phyloP scores from a whole-genome alignment of 1,140 invertebrate genomes.

The Sogatella furcifera region DNA sequence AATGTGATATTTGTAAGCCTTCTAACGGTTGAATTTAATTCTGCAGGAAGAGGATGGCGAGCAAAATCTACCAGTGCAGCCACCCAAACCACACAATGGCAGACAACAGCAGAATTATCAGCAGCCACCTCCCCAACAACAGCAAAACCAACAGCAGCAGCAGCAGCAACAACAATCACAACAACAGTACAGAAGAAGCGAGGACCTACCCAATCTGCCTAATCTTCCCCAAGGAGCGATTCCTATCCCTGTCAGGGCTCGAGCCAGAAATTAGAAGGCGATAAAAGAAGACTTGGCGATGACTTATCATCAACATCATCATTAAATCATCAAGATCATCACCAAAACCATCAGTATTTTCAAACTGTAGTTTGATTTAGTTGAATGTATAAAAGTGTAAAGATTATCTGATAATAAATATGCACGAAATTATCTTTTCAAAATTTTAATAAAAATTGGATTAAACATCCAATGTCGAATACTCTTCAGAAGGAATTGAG shows the following conservation, averaged over 20 bases:
- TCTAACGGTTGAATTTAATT: not conserved
- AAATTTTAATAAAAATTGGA: too few relatives aligned
- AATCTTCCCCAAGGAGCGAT: slow-evolving; percentile 19
- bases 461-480: too few relatives aligned
- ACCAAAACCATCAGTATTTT: too few relatives aligned
- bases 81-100: not conserved
- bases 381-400: too few relatives aligned
- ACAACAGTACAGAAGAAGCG: slow-evolving; percentile 11
- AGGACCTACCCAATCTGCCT: not conserved
- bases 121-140: slow-evolving; percentile 13
- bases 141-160: slow-evolving; percentile 13
- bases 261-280: not conserved
- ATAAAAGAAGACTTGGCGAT: not conserved
- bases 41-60: slow-evolving; percentile 8
- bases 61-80: slow-evolving; percentile 13
- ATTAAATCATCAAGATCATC: too few relatives aligned
- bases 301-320: too few relatives aligned
- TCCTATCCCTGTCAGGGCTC: slow-evolving; percentile 9
- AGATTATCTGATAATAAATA: too few relatives aligned
- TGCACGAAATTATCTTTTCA: too few relatives aligned
- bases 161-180: slow-evolving; percentile 14
- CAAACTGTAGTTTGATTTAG: too few relatives aligned
- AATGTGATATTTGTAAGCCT: too few relatives aligned
- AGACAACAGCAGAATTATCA: slow-evolving; percentile 5
- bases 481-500: too few relatives aligned